Evolutionary conservation across 2,888 invertebrate genomes (phyloP), one percentile per base, ranked within the genome.

Genomic region (Lypha dubia): DNA sequence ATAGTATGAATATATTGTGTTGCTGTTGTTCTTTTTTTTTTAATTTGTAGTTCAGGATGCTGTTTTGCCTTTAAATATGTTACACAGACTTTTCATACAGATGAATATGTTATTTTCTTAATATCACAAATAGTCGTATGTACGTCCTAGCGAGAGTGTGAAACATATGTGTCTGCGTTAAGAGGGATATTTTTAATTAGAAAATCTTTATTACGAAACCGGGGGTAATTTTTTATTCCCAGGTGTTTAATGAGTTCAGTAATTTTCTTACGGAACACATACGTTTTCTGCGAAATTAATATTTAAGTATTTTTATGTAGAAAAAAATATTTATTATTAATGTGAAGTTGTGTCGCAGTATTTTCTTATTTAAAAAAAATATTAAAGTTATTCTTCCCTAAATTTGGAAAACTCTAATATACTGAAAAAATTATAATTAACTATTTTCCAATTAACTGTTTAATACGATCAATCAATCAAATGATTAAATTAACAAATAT

Each of bases 181-280:
- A 83, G 79, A 65, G 35, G 41, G n/a, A 65, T 41, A 51, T 79
- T 79, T 84, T 84, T 84, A 84, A 84, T 80, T 84, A 84, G 53
- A 84, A 73, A 53, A 79, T 24, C 51, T 70, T 67, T 49, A 28
- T 56, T 41, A 35, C 46, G 9, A 41, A 17, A 71, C 17, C 8
- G n/a, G 51, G 71, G 38, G 71, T 62, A 32, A 65, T 60, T 70
- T 70, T 58, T 5, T 38, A 62, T 75, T 49, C 70, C 56, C 70
- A 76, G 65, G 51, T 63, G 84, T 73, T 79, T 58, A 71, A 46
- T 60, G 15, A n/a, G 35, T 65, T n/a, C 28, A 68, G 65, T 20
- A 53, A 41, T 28, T 22, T 46, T 32, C 13, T 22, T 56, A 44
- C 9, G 9, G n/a, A 28, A 63, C 5, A 24, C 13, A 41, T 7